These are phyloP conservation scores for Nannoperca australis DNA, from an alignment of 2,797 vertebrate genomes.

Conservation along the genomic window DNA sequence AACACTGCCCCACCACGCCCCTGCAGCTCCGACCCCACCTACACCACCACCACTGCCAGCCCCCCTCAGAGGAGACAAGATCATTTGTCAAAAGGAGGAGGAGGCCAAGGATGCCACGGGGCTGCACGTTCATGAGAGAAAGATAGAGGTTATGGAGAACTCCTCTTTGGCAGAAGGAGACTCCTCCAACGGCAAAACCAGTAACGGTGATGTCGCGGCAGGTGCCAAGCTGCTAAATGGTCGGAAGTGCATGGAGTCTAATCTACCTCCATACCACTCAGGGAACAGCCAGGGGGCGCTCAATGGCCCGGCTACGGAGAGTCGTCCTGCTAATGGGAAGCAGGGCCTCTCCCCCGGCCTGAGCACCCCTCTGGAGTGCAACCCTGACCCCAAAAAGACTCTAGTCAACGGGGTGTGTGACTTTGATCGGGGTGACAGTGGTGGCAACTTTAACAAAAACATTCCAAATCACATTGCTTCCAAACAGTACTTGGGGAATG, in stretches of 20 bases:
- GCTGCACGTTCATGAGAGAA: slow-evolving; percentile 97
- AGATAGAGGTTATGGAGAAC: slow-evolving; percentile 99
- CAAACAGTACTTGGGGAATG: slow-evolving; percentile 97
- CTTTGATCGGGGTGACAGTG: slow-evolving; percentile 92
- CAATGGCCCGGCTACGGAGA: slow-evolving; percentile 93
- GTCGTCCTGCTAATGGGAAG: slow-evolving; percentile 89
- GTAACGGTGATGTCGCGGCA: slow-evolving; percentile 91
- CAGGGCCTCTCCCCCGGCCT: slow-evolving; percentile 76
- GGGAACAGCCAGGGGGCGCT: slow-evolving; percentile 96
- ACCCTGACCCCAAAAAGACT: slow-evolving; percentile 93
- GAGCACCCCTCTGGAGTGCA: slow-evolving; percentile 77
- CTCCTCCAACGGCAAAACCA: slow-evolving; percentile 87
- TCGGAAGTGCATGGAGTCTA: slow-evolving; percentile 95
- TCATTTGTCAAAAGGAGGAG: slow-evolving; percentile 99
- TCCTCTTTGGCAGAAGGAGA: slow-evolving; percentile 92
- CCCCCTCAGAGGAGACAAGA: slow-evolving; percentile 97
- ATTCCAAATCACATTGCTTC: slow-evolving; percentile 99
- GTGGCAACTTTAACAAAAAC: slow-evolving; percentile 96
- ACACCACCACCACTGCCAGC: slow-evolving; percentile 84
- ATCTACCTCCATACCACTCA: slow-evolving; percentile 99
- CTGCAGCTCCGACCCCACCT: slow-evolving; percentile 72
- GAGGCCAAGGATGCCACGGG: slow-evolving; percentile 99
- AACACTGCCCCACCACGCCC: slow-evolving; percentile 73
- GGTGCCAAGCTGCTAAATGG: slow-evolving; percentile 97
- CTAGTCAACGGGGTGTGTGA: slow-evolving; percentile 98